Conservation (phyloP, 2,797 vertebrate species). For the Numenius phaeopus region DNA sequence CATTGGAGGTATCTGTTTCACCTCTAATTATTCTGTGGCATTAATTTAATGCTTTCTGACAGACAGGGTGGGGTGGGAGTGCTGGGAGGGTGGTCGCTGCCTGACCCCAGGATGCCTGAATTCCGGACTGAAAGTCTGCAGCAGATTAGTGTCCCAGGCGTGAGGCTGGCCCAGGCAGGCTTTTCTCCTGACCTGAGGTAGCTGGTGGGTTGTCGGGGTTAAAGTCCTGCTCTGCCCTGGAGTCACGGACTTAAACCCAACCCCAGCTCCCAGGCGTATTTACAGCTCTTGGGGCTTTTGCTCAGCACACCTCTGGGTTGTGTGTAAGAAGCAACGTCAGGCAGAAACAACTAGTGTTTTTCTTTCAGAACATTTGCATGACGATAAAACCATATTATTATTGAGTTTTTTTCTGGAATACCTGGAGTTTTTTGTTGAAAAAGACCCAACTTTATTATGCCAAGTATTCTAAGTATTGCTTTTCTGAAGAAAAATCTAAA, state of each 20-base stretch:
- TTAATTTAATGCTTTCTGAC: conserved; percentile 37
- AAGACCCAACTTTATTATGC: background rate
- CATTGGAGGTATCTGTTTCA: background rate
- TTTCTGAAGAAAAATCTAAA: background rate
- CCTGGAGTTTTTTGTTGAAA: background rate
- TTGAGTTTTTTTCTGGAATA: background rate
- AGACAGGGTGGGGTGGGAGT: background rate
- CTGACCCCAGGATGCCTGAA: background rate
- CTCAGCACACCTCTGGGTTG: background rate
- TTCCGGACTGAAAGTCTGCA: background rate
- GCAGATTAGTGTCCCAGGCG: background rate
- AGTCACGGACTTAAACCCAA: background rate
- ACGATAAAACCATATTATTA: background rate
- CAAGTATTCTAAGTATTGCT: background rate
- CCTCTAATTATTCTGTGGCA: background rate
- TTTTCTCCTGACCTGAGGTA: background rate
- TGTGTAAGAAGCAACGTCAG: background rate
- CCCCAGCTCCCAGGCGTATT: background rate
- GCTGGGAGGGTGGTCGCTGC: background rate
- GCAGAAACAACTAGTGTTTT: background rate
- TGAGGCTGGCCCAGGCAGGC: background rate
- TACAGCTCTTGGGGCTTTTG: background rate
- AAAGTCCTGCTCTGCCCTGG: background rate
- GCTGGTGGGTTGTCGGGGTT: background rate
- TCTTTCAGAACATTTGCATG: background rate